Evolutionary conservation across 2,797 vertebrate species (phyloP).

Genomic region (Phrynocephalus forsythii): DNA sequence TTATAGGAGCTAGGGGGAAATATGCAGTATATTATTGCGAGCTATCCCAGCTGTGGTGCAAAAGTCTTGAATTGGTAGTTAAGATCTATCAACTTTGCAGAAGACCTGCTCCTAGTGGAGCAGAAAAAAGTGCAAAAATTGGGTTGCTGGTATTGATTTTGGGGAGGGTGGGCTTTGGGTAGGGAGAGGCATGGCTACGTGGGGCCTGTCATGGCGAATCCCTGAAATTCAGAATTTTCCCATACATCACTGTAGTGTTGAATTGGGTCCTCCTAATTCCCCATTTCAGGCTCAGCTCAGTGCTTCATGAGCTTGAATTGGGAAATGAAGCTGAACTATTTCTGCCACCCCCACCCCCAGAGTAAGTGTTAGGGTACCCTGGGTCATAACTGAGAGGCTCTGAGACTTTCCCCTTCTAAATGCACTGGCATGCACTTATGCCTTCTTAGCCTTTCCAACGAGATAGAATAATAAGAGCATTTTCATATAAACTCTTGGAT

Average conservation of each 20-base stretch:
- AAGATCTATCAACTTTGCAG: background rate
- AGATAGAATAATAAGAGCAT: background rate
- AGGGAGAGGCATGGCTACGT: no score
- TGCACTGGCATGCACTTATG: no score
- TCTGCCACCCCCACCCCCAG: background rate
- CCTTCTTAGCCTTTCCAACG: background rate
- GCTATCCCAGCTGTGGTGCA: background rate
- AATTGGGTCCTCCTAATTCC: background rate
- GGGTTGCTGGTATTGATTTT: background rate
- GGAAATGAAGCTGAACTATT: background rate
- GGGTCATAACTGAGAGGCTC: background rate
- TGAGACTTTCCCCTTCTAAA: background rate
- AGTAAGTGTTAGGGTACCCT: background rate
- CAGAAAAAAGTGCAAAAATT: background rate
- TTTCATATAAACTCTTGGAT: background rate
- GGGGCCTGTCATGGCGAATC: background rate
- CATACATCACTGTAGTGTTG: background rate
- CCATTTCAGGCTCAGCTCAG: background rate
- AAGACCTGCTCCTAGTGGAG: background rate
- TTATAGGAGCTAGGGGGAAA: background rate
- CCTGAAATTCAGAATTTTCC: background rate
- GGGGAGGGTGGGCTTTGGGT: no score
- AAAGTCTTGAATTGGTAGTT: background rate
- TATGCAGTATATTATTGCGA: background rate
- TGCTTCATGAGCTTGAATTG: background rate